Evolutionary conservation across 2,888 invertebrate genomes (phyloP), one percentile per base, ranked within the genome.

Genomic region (Reticulitermes lucifugus): DNA sequence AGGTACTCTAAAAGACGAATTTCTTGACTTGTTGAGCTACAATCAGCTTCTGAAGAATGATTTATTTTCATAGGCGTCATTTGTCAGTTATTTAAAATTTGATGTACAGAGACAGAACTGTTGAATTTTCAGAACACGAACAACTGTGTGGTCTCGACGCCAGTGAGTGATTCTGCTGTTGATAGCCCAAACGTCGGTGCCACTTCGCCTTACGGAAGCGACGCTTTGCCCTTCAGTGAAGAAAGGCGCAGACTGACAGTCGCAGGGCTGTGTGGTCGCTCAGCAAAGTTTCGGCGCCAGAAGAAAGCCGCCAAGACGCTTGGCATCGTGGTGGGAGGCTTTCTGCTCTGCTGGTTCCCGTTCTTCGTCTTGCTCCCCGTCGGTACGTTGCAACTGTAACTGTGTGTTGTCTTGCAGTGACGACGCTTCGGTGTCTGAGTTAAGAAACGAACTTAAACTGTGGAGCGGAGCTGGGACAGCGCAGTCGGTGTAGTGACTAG

Each of bases 261-360:
- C 22, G 73, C 87, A 21, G 88, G 88, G 0, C 85, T 88, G 71
- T 89, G 89, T 83, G 90, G 90, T 22, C 89, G 90, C 86, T 89
- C 92, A 80, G 92, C 92, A 35, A 92, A 92, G 88, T 93, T 93
- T 88, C 91, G 91, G 81, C 88, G 94, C 0, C 94, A 95, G 89
- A 93, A 93, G 87, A 93, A 94, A 83, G 95, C 94, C 0, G 94
- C 95, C 0, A 93, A 94, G 86, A 94, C 94, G 0, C 92, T 95
- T 22, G 93, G 94, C 12, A 93, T 93, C 88, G 93, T 95, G 21
- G 95, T 95, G 89, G 93, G 93, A 0, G 91, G 94, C 22, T 95
- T 95, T 89, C 92, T 95, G 2, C 88, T 93, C 29, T 95, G 95
- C 89, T 95, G 95, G 95, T 93, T 94, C 77, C 95, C 95, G 0